Conservation (phyloP, 2,888 invertebrate genomes). For the Conistra vaccinii region DNA sequence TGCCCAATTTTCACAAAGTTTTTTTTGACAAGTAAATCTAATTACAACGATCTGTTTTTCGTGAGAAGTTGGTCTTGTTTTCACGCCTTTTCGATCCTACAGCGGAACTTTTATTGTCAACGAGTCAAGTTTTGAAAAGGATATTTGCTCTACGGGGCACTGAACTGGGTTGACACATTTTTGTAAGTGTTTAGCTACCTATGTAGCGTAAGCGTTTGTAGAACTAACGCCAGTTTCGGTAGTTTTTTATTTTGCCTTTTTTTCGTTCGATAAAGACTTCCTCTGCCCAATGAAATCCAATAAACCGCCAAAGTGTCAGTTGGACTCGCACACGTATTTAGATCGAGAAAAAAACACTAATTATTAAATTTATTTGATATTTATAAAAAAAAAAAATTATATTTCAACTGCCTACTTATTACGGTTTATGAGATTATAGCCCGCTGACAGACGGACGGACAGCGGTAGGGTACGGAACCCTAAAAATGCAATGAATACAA, state of each 20-base stretch:
- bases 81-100: constrained; percentile 22
- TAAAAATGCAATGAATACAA: not conserved
- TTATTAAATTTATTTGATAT: too few relatives aligned
- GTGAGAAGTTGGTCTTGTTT: constrained; percentile 21
- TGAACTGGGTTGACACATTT: not conserved
- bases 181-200: not conserved
- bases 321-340: too few relatives aligned
- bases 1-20: constrained; percentile 33
- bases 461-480: too few relatives aligned
- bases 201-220: not conserved
- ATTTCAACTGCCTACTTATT: too few relatives aligned
- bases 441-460: too few relatives aligned
- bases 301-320: too few relatives aligned
- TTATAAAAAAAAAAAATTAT: too few relatives aligned
- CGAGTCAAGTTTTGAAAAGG: constrained; percentile 1
- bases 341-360: too few relatives aligned
- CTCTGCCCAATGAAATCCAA: too few relatives aligned
- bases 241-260: not conserved
- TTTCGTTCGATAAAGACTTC: too few relatives aligned
- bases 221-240: not conserved
- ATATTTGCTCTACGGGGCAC: not conserved
- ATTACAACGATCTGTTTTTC: constrained; percentile 55
- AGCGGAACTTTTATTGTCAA: constrained; percentile 2
- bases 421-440: too few relatives aligned
- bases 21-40: constrained; percentile 59